Conservation (phyloP, 2,888 invertebrate genomes). For the Unio delphinus region DNA sequence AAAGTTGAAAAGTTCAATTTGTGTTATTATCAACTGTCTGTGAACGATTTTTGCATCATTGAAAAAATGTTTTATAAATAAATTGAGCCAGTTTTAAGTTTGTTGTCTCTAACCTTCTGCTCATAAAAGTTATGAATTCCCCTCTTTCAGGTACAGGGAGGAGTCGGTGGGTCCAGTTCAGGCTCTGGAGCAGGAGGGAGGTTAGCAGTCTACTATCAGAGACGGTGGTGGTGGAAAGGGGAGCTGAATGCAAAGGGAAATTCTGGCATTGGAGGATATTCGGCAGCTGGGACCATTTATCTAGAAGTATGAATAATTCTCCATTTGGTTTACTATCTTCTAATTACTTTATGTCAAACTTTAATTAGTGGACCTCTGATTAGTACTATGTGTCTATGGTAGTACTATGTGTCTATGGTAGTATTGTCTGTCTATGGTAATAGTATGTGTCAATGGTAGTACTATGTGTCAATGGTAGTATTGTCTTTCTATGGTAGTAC, state of each 20-base stretch:
- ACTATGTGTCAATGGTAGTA: no score
- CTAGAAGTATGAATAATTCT: conserved; percentile 31
- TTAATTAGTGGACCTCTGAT: no score
- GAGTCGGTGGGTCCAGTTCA: conserved; percentile 21
- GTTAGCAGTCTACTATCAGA: conserved; percentile 41
- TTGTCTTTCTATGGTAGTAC: no score
- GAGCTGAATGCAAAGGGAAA: conserved; percentile 44
- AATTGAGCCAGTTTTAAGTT: no score
- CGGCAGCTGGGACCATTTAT: conserved; percentile 55
- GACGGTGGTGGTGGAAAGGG: conserved; percentile 48
- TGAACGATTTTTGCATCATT: background rate
- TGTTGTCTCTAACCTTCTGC: no score
- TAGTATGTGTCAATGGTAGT: no score
- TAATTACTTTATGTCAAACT: no score
- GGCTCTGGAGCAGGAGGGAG: conserved; percentile 55
- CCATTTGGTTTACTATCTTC: background rate
- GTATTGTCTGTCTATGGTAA: no score
- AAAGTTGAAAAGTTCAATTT: no score
- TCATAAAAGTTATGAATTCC: background rate
- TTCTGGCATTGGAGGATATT: conserved; percentile 21
- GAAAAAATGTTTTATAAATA: background rate
- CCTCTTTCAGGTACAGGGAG: conserved; percentile 30
- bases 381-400: no score
- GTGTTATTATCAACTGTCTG: no score
- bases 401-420: no score